Evolutionary conservation across 2,797 vertebrate genomes (phyloP).

Genomic region (Poecilia velifera): DNA sequence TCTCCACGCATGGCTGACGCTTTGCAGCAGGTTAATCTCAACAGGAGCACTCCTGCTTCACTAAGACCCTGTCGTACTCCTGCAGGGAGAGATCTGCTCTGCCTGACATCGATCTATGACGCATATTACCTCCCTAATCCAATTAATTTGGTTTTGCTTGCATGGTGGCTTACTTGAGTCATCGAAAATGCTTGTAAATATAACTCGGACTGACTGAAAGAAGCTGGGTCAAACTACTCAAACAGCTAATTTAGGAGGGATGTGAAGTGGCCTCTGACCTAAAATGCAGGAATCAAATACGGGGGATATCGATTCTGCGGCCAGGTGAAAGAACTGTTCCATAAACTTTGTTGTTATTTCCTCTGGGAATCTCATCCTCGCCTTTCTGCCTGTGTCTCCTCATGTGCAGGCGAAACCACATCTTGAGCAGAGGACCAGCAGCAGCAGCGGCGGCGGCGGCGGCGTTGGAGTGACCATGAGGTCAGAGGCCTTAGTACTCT

Average conservation of each 20-base stretch:
- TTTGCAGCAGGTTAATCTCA: constrained; percentile 61
- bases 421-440: constrained; percentile 81
- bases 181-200: constrained; percentile 66
- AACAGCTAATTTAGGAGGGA: constrained; percentile 52
- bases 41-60: constrained; percentile 55
- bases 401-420: constrained; percentile 89
- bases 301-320: constrained; percentile 31
- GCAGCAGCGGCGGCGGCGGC: constrained; percentile 80
- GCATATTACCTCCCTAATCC: constrained; percentile 76
- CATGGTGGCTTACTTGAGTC: constrained; percentile 64
- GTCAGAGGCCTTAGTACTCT: constrained; percentile 97
- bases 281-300: constrained; percentile 20
- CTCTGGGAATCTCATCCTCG: constrained; percentile 11
- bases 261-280: neutral
- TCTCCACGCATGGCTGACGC: constrained; percentile 45
- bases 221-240: constrained; percentile 52
- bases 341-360: constrained; percentile 33
- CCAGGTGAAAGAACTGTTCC: constrained; percentile 43
- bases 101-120: constrained; percentile 79
- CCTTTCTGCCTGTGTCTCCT: constrained; percentile 19
- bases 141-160: constrained; percentile 73
- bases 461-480: constrained; percentile 92
- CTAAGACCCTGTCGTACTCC: constrained; percentile 52
- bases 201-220: constrained; percentile 51
- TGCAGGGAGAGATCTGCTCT: constrained; percentile 55